Conservation (phyloP, 2,888 invertebrate genomes). For the Pogonocherus hispidulus region DNA sequence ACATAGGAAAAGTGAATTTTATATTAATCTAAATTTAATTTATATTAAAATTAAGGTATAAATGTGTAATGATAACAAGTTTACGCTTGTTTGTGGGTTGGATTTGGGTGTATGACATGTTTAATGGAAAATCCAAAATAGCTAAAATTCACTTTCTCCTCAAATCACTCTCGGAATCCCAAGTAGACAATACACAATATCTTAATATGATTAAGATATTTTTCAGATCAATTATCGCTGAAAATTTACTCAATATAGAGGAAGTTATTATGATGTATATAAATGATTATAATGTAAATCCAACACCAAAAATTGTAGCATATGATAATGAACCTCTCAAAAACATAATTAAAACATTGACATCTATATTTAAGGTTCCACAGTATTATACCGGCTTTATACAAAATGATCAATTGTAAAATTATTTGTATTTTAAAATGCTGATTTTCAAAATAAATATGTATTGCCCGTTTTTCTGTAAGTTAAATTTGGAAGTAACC, state of each 20-base stretch:
- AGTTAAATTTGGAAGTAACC: too few species aligned
- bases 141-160: constrained; percentile 38
- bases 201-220: neutral
- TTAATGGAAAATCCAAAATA: constrained; percentile 31
- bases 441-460: too few species aligned
- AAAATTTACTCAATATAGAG: constrained; percentile 1
- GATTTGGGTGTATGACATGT: constrained; percentile 52
- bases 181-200: neutral
- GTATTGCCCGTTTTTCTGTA: too few species aligned
- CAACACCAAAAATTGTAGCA: neutral
- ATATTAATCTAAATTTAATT: constrained; percentile 52
- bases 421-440: too few species aligned
- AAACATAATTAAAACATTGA: neutral
- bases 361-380: neutral
- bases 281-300: constrained; percentile 1
- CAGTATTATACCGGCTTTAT: too few species aligned
- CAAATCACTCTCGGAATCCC: neutral
- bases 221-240: too few species aligned
- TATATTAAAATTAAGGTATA: constrained; percentile 53
- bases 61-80: constrained; percentile 57
- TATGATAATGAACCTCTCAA: neutral
- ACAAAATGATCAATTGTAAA: too few species aligned
- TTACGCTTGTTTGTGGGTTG: constrained; percentile 53
- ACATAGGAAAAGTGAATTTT: constrained; percentile 53
- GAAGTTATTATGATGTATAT: neutral